Conservation (phyloP, 1,140 invertebrate genomes). For the Melanaphis sacchari region DNA sequence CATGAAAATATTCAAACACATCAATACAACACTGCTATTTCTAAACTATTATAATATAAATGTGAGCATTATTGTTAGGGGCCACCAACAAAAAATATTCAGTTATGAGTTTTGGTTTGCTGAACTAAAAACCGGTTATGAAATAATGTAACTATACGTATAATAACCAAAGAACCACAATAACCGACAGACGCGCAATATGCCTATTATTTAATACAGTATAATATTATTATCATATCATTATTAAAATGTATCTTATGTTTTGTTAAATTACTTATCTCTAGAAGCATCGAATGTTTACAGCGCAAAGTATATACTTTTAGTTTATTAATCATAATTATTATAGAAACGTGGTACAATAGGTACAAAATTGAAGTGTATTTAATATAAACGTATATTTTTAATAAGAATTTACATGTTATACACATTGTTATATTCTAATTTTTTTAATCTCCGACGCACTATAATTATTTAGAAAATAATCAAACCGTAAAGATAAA, state of each 20-base stretch:
- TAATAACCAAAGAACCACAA: not conserved
- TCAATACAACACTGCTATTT: not conserved
- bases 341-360: not conserved
- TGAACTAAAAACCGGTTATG: conserved; percentile 30
- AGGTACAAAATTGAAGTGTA: not conserved
- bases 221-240: not conserved
- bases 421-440: not conserved
- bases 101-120: conserved; percentile 44
- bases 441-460: not conserved
- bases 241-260: not conserved
- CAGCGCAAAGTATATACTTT: not conserved
- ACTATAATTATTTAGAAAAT: not conserved
- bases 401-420: not conserved
- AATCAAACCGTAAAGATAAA: not conserved
- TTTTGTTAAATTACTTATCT: conserved; percentile 30
- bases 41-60: not conserved
- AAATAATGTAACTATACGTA: not conserved
- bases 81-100: conserved; percentile 44
- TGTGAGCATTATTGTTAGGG: not conserved
- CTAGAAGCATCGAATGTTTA: not conserved
- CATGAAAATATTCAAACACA: not conserved
- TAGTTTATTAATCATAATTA: not conserved
- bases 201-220: not conserved
- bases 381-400: not conserved
- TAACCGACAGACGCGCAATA: conserved; percentile 1